Evolutionary conservation across 2,113 vertebrate genomes (phyloP).

Genomic region (Rousettus leschenaultii): DNA sequence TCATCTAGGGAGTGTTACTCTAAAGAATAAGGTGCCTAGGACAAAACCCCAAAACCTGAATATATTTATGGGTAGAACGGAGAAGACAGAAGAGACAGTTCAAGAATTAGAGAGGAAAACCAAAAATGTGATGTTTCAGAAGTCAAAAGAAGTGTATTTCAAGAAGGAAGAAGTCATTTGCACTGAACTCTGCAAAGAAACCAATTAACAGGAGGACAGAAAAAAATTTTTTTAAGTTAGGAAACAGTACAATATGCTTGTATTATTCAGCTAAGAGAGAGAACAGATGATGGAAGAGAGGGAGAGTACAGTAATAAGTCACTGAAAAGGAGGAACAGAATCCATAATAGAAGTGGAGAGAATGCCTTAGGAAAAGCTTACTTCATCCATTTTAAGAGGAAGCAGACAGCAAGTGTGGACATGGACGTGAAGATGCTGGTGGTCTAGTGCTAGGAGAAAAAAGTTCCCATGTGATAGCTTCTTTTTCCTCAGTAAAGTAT

Average conservation of each 20-base stretch:
- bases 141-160: background rate
- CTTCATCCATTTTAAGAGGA: background rate
- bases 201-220: background rate
- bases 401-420: background rate
- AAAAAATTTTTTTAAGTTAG: background rate
- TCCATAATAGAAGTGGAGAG: background rate
- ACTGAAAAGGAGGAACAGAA: background rate
- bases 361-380: background rate
- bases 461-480: background rate
- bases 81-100: background rate
- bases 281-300: background rate
- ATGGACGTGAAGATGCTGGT: background rate
- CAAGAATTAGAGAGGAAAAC: background rate
- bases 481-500: background rate
- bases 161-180: background rate
- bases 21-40: background rate
- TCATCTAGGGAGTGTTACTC: background rate
- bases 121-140: background rate
- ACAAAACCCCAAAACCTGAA: background rate
- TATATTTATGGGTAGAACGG: background rate
- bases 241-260: background rate
- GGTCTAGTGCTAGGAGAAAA: background rate
- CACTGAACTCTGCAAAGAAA: background rate
- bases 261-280: background rate
- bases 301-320: background rate